Evolutionary conservation across 2,113 vertebrate species (phyloP).

Genomic region (Oncorhynchus tshawytscha): DNA sequence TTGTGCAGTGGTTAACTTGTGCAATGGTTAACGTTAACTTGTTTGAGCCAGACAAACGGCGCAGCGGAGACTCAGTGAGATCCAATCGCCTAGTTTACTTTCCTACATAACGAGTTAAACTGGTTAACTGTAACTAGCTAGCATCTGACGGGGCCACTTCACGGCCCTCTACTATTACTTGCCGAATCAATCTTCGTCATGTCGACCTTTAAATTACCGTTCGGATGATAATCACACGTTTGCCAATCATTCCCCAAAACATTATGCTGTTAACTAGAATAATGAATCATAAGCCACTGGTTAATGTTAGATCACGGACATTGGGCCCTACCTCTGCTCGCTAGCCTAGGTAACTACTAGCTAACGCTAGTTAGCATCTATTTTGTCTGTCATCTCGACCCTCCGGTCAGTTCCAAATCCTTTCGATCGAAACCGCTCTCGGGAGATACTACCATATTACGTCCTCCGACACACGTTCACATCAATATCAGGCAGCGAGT

Average conservation of each 20-base stretch:
- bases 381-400: constrained; percentile 37
- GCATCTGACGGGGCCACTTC: background rate
- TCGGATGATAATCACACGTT: background rate
- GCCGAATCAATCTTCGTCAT: background rate
- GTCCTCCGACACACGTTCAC: constrained; percentile 1
- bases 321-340: constrained; percentile 66
- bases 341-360: constrained; percentile 34
- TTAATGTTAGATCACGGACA: background rate
- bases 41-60: constrained; percentile 66
- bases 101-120: constrained; percentile 16
- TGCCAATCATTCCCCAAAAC: constrained; percentile 44
- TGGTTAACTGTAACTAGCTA: constrained; percentile 13
- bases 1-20: background rate
- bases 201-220: background rate
- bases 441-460: background rate
- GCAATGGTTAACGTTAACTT: constrained; percentile 16
- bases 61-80: constrained; percentile 74
- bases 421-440: constrained; percentile 28
- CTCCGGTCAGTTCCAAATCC: constrained; percentile 56
- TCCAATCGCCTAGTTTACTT: constrained; percentile 25
- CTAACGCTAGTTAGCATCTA: constrained; percentile 18
- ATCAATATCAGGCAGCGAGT: background rate
- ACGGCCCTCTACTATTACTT: background rate
- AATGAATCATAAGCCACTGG: background rate
- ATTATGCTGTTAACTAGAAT: background rate